These are phyloP conservation scores for Strigamia transsilvanica DNA, from an alignment of 2,888 invertebrate species.

Conservation along the genomic window DNA sequence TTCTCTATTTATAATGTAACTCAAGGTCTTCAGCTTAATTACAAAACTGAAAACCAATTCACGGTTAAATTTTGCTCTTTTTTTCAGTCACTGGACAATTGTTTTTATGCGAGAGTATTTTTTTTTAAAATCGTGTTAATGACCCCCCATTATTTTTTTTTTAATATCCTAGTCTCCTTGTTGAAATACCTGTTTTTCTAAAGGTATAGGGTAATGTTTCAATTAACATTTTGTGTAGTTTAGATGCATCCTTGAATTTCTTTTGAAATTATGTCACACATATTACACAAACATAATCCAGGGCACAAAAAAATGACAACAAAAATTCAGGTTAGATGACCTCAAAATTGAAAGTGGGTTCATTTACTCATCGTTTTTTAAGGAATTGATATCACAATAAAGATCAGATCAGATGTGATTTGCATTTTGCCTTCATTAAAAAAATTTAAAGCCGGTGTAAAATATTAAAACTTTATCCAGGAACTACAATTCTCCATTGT, in stretches of 20 bases:
- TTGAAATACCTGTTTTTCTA: too few species aligned
- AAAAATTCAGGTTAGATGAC: conserved; percentile 36
- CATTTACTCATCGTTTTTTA: background rate
- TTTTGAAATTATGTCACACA: conserved; percentile 15
- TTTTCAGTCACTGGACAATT: background rate
- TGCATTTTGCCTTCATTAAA: background rate
- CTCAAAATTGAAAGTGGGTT: conserved; percentile 26
- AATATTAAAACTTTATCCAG: background rate
- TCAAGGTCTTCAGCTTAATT: conserved; percentile 36
- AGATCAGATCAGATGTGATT: background rate
- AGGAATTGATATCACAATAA: background rate
- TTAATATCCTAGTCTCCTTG: background rate
- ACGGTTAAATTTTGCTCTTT: background rate
- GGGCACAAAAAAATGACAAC: background rate
- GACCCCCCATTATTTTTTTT: background rate
- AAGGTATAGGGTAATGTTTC: too few species aligned
- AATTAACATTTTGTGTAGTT: background rate
- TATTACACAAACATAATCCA: background rate
- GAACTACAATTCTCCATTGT: background rate
- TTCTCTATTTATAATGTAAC: conserved; percentile 29
- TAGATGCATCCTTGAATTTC: background rate
- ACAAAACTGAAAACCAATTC: background rate
- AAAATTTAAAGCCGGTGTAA: background rate
- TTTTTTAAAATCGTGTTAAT: background rate
- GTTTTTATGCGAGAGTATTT: background rate